Evolutionary conservation across 1,140 invertebrate genomes (phyloP).

Genomic region (Zaprionus tsacasi): DNA sequence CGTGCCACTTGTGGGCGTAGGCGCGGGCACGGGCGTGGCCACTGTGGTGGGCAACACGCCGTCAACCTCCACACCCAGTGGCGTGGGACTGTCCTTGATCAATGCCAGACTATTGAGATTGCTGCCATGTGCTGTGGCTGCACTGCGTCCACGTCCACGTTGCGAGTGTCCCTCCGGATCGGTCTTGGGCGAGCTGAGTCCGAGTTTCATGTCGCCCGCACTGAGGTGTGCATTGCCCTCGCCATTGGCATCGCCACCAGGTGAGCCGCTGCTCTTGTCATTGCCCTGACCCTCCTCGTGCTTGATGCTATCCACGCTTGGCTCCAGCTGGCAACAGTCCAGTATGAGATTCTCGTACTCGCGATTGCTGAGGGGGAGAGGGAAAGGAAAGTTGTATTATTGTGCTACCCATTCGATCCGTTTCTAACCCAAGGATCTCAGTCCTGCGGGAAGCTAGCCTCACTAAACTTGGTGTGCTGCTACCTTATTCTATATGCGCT

Average conservation of each 20-base stretch:
- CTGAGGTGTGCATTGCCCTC: slow-evolving; percentile 69
- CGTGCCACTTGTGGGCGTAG: slow-evolving; percentile 42
- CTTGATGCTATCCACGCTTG: slow-evolving; percentile 90
- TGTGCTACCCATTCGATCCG: background rate
- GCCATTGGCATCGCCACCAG: slow-evolving; percentile 89
- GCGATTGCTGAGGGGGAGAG: slow-evolving; percentile 87
- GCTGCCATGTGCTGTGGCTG: slow-evolving; percentile 52
- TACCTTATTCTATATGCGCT: too few relatives aligned
- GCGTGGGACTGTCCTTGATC: slow-evolving; percentile 73
- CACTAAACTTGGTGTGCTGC: background rate
- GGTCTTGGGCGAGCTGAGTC: slow-evolving; percentile 62
- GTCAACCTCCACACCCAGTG: slow-evolving; percentile 65
- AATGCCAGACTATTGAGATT: slow-evolving; percentile 59
- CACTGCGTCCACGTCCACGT: slow-evolving; percentile 58
- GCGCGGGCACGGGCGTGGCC: slow-evolving; percentile 57
- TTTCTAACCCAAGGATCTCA: background rate
- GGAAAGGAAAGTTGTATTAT: background rate
- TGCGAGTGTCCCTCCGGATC: slow-evolving; percentile 72
- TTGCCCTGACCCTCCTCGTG: slow-evolving; percentile 90
- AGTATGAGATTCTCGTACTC: slow-evolving; percentile 96
- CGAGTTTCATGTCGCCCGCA: slow-evolving; percentile 62
- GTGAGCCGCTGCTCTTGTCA: slow-evolving; percentile 93
- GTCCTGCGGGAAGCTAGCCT: background rate
- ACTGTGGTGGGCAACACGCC: slow-evolving; percentile 65
- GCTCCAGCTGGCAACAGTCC: slow-evolving; percentile 96